Base-by-base conservation (phyloP, 2,113 vertebrate genomes). In the Leucopsar rothschildi region DNA sequence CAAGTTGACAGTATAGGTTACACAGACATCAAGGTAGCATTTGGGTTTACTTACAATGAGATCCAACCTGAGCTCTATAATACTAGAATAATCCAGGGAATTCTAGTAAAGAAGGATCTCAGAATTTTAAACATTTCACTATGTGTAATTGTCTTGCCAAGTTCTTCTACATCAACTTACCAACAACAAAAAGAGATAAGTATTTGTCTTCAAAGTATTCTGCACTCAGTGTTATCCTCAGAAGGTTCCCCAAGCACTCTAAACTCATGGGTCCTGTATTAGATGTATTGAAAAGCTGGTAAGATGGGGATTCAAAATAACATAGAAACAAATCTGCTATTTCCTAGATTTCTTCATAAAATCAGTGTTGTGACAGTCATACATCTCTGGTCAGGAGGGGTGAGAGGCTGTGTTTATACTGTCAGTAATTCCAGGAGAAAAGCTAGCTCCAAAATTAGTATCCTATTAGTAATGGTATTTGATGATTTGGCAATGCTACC, bases 151-250 rank as follows among this genome's bases (percentile, higher is more conserved):
- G 5, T 21, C 11, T 52, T 4, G 3, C 14, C 28, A 61, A 44
- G 22, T 39, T 82, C 22, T 78, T 79, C 35, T 40, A 4, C 25
- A 42, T 29, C 27, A 39, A 87, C 96, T 97, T 94, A 95, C 96
- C 97, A 83, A 96, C 27, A 66, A 83, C 86, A 70, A 60, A 75
- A 73, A 97, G 52, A 52, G 57, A 52, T 5, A 97, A 59, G 24
- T 90, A 81, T 27, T 95, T 86, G 66, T 88, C 70, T 24, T 72
- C 27, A 55, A 96, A 37, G 45, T 94, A 50, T 35, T 77, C 35
- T 9, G 68, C 14, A 33, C 40, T 86, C 22, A 96, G 14, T 12
- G 44, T 85, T 64, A 97, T 35, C 35, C 40, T 39, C 37, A 90
- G 66, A 53, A 95, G 3, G 49, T 53, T 96, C 14, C 91, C 92